Conservation (phyloP, 2,888 invertebrate species). For the Netelia inedita region DNA sequence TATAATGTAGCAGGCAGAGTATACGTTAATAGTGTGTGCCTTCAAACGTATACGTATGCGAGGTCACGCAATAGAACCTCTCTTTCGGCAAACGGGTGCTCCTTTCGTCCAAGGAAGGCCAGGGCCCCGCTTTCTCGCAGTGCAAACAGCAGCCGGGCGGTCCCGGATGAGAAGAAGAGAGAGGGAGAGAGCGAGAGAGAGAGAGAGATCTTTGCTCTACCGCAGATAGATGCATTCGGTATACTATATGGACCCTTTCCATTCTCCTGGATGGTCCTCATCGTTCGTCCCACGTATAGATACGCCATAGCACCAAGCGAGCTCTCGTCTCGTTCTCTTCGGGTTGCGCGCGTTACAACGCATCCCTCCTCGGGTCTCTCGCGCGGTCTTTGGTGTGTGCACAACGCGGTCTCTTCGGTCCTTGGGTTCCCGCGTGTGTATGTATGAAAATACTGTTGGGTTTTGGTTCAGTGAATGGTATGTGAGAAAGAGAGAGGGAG, state of each 20-base stretch:
- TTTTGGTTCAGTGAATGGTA: background rate
- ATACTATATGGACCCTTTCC: slow-evolving; percentile 29
- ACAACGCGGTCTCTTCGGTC: slow-evolving; percentile 18
- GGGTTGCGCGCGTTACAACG: background rate
- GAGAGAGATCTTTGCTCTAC: slow-evolving; percentile 15
- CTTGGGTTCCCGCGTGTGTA: slow-evolving; percentile 11
- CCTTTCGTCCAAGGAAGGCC: slow-evolving; percentile 53
- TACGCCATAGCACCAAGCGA: slow-evolving; percentile 4
- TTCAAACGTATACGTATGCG: slow-evolving; percentile 58
- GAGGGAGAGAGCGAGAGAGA: too few species aligned
- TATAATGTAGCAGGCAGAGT: slow-evolving; percentile 19
- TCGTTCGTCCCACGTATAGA: slow-evolving; percentile 32
- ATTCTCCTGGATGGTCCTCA: slow-evolving; percentile 27
- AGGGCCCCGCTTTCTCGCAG: slow-evolving; percentile 61
- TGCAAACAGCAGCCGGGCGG: slow-evolving; percentile 63
- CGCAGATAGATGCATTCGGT: background rate
- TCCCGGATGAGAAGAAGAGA: slow-evolving; percentile 18
- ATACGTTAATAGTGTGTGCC: slow-evolving; percentile 4
- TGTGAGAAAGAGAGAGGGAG: slow-evolving; percentile 48
- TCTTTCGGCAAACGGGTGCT: slow-evolving; percentile 47
- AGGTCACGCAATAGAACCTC: slow-evolving; percentile 62
- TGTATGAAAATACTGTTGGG: slow-evolving; percentile 4
- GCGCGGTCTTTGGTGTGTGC: slow-evolving; percentile 45
- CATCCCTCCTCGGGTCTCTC: slow-evolving; percentile 26
- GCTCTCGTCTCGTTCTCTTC: slow-evolving; percentile 8